phyloP scores from a whole-genome alignment of 2,888 invertebrate genomes.

The Spisula solida region DNA sequence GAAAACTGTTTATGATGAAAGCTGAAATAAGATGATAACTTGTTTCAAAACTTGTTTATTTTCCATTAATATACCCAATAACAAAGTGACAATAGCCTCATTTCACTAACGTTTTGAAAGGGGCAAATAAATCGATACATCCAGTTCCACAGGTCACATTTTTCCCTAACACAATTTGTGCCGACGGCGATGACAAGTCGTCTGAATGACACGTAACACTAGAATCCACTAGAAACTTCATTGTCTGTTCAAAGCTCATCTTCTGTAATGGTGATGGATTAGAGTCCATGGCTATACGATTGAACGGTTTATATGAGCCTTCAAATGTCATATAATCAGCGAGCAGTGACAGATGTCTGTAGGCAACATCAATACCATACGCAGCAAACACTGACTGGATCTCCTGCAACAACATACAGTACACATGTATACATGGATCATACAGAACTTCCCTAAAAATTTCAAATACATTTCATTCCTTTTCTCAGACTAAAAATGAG shows the following conservation, averaged over 20 bases:
- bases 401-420: conserved; percentile 89
- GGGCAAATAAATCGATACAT: conserved; percentile 89
- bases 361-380: conserved; percentile 98
- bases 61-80: too few relatives aligned
- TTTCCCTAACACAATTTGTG: conserved; percentile 95
- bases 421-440: too few relatives aligned
- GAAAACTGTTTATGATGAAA: too few relatives aligned
- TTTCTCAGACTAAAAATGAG: too few relatives aligned
- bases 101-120: conserved; percentile 50
- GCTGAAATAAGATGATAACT: too few relatives aligned
- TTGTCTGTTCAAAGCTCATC: conserved; percentile 98
- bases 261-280: conserved; percentile 98
- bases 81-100: not conserved
- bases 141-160: conserved; percentile 95
- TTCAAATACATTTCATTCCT: too few relatives aligned
- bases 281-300: conserved; percentile 95
- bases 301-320: conserved; percentile 96
- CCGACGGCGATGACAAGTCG: conserved; percentile 94
- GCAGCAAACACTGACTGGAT: conserved; percentile 98
- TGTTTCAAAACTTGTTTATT: too few relatives aligned
- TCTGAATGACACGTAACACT: conserved; percentile 92
- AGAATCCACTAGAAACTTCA: conserved; percentile 94
- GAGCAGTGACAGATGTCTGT: conserved; percentile 96
- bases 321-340: conserved; percentile 99
- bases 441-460: too few relatives aligned